A percentile compares a stretch with the other conserved stretches of the same genome.
Evolutionary conservation across 1,140 invertebrate genomes (phyloP).

Genomic region (Drosophila sechellia): DNA sequence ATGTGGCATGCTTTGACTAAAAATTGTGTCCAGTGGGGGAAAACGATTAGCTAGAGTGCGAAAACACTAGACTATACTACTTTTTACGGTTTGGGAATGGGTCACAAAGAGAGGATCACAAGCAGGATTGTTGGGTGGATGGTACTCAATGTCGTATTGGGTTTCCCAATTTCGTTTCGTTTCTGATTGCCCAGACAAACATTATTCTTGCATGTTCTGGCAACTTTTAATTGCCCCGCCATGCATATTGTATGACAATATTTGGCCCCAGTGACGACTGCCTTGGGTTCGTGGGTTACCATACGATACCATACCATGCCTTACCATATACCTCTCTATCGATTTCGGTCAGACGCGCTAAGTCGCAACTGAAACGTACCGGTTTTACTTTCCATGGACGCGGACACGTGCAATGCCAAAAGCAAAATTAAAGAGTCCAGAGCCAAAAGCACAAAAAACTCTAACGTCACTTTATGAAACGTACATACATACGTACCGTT

Average conservation of each 20-base stretch:
- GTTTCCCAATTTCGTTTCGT: not conserved
- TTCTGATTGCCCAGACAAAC: slow-evolving; percentile 23
- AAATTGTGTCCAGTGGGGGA: slow-evolving; percentile 16
- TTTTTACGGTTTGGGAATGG: not conserved
- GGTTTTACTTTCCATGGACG: slow-evolving; percentile 73
- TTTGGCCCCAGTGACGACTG: slow-evolving; percentile 48
- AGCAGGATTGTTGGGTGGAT: not conserved
- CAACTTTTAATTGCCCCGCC: slow-evolving; percentile 64
- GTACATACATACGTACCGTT: slow-evolving; percentile 32
- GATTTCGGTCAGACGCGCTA: slow-evolving; percentile 35
- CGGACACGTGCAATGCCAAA: slow-evolving; percentile 75
- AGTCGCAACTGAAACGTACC: slow-evolving; percentile 25
- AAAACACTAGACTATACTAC: slow-evolving; percentile 12
- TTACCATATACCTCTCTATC: slow-evolving; percentile 22
- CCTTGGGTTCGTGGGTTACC: slow-evolving; percentile 4
- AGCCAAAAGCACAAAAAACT: slow-evolving; percentile 45
- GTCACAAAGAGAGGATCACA: slow-evolving; percentile 1
- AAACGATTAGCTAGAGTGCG: slow-evolving; percentile 25
- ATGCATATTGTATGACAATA: slow-evolving; percentile 71
- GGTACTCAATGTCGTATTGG: slow-evolving; percentile 20
- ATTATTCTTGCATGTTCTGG: slow-evolving; percentile 60
- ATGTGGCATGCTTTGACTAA: slow-evolving; percentile 12
- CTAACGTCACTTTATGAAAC: slow-evolving; percentile 62
- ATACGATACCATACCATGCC: not conserved
- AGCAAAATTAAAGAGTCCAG: slow-evolving; percentile 61